These are phyloP conservation scores for Anser brachyrhynchus DNA, from an alignment of 2,113 vertebrate species.

Conservation along the genomic window DNA sequence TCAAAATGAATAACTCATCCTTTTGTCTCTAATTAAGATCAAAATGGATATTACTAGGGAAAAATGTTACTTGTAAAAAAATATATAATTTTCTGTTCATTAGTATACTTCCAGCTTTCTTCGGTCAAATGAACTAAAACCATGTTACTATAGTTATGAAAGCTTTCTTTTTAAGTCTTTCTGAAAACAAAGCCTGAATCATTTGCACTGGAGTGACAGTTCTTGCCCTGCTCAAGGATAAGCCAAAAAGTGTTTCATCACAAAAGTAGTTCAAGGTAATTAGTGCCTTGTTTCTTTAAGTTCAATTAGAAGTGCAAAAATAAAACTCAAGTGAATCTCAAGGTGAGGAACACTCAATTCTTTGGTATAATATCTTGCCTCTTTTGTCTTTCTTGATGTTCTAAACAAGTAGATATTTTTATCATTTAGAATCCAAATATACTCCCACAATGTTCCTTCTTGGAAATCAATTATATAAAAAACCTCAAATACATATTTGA, in stretches of 20 bases:
- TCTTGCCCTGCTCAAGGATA: slow-evolving; percentile 67
- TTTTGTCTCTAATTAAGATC: neutral
- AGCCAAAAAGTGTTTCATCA: slow-evolving; percentile 47
- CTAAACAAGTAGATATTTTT: slow-evolving; percentile 54
- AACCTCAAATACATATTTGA: neutral
- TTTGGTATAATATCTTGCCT: neutral
- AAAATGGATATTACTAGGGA: neutral
- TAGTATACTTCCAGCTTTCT: neutral
- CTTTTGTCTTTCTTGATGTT: slow-evolving; percentile 48
- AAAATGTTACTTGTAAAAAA: neutral
- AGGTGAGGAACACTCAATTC: slow-evolving; percentile 67
- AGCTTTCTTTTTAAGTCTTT: slow-evolving; percentile 1
- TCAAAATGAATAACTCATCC: neutral
- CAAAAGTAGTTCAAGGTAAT: slow-evolving; percentile 76
- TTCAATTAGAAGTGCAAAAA: slow-evolving; percentile 64
- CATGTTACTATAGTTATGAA: neutral
- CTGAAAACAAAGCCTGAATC: neutral
- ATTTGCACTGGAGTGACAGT: neutral
- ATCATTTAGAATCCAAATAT: slow-evolving; percentile 17
- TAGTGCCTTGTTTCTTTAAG: slow-evolving; percentile 69
- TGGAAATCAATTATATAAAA: slow-evolving; percentile 5
- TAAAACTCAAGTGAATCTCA: slow-evolving; percentile 70
- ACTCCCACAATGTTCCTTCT: slow-evolving; percentile 18
- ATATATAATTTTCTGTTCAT: neutral
- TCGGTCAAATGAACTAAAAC: neutral